These are phyloP conservation scores for Drosophila ochracea DNA, from an alignment of 2,888 invertebrate genomes.

Conservation along the genomic window DNA sequence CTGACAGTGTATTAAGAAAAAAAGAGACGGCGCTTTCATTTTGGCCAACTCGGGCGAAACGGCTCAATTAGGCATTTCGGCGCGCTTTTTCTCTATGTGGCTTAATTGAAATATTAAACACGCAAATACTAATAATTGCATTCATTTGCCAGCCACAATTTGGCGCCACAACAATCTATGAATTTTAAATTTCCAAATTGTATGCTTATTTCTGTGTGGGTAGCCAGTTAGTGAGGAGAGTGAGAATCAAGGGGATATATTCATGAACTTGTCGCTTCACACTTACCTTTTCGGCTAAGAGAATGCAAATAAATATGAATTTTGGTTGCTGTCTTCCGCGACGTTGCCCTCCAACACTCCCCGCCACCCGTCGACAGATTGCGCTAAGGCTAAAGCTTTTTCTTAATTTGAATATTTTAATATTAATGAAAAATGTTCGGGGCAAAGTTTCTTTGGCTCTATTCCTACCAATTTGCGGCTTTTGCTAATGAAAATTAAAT, in stretches of 20 bases:
- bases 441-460: slow-evolving; percentile 50
- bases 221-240: background rate
- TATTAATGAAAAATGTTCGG: slow-evolving; percentile 73
- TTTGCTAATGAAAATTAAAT: slow-evolving; percentile 76
- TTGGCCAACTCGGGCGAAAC: background rate
- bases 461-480: slow-evolving; percentile 67
- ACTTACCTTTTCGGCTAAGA: slow-evolving; percentile 4
- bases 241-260: background rate
- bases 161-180: slow-evolving; percentile 54
- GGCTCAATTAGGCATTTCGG: slow-evolving; percentile 33
- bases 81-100: background rate
- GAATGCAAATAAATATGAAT: slow-evolving; percentile 25
- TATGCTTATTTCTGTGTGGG: slow-evolving; percentile 2
- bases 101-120: slow-evolving; percentile 56
- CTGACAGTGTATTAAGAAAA: slow-evolving; percentile 53
- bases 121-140: slow-evolving; percentile 63
- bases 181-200: slow-evolving; percentile 63
- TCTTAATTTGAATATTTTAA: slow-evolving; percentile 77
- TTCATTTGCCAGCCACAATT: slow-evolving; percentile 32
- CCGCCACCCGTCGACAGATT: background rate
- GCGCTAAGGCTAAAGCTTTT: slow-evolving; percentile 35
- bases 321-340: slow-evolving; percentile 5
- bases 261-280: slow-evolving; percentile 1
- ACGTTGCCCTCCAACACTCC: background rate
- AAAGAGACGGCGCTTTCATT: slow-evolving; percentile 6